Percentiles rank a stretch among this genome's conserved stretches.
Conservation (phyloP, 2,888 invertebrate genomes). For the Hoplodrina ambigua region DNA sequence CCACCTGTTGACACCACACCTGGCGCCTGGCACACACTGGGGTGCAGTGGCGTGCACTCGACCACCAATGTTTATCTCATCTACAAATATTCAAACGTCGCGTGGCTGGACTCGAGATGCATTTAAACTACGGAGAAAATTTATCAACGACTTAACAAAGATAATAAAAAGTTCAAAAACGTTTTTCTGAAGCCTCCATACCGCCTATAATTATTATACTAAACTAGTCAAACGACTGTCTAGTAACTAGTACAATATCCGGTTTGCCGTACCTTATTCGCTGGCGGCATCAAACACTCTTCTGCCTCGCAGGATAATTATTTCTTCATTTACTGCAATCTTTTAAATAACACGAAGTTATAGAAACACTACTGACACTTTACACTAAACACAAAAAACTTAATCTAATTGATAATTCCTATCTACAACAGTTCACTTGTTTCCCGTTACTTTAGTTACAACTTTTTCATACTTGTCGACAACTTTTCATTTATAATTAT, state of each 20-base stretch:
- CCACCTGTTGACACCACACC: constrained; percentile 86
- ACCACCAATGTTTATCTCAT: constrained; percentile 78
- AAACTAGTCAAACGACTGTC: constrained; percentile 84
- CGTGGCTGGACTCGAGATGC: constrained; percentile 74
- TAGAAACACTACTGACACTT: constrained; percentile 80
- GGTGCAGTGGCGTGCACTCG: constrained; percentile 67
- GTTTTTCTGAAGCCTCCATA: constrained; percentile 71
- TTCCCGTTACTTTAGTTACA: constrained; percentile 43
- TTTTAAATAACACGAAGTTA: constrained; percentile 76
- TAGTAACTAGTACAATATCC: constrained; percentile 83
- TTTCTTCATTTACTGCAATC: constrained; percentile 76
- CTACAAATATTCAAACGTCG: constrained; percentile 83
- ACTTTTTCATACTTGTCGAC: constrained; percentile 43
- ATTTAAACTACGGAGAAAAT: constrained; percentile 61
- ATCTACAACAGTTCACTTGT: constrained; percentile 51
- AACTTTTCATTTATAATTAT: constrained; percentile 67
- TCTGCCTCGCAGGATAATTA: constrained; percentile 69
- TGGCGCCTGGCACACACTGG: constrained; percentile 71
- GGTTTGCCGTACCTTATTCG: constrained; percentile 88
- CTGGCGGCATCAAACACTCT: constrained; percentile 85
- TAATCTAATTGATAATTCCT: constrained; percentile 55
- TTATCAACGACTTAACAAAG: constrained; percentile 58
- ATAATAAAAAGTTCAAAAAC: constrained; percentile 67
- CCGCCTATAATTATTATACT: constrained; percentile 73
- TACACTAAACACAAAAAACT: constrained; percentile 84